Conservation (phyloP, 2,113 vertebrate species). For the Melospiza georgiana region DNA sequence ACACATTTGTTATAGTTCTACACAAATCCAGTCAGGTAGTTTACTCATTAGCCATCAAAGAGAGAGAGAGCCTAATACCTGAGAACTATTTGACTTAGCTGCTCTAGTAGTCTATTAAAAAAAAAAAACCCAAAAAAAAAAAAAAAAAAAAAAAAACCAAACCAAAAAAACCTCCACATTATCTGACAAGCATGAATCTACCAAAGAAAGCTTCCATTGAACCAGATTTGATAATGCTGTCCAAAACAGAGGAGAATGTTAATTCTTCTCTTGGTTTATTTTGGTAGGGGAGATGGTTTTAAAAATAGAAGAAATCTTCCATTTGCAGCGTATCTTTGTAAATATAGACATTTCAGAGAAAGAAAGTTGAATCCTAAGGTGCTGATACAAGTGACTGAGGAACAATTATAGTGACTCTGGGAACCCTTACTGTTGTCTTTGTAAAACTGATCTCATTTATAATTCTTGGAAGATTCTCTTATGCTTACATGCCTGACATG, state of each 20-base stretch:
- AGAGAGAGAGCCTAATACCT: background rate
- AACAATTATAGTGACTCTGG: background rate
- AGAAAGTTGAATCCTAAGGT: background rate
- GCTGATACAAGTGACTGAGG: background rate
- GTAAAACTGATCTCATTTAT: background rate
- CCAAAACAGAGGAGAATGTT: background rate
- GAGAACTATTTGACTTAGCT: background rate
- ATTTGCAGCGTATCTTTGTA: background rate
- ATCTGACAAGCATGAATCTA: background rate
- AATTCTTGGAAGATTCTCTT: background rate
- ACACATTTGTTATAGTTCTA: background rate
- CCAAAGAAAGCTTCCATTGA: background rate
- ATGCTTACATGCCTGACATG: background rate
- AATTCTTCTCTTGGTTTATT: background rate
- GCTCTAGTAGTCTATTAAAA: background rate
- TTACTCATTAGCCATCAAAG: background rate
- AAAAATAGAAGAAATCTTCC: background rate
- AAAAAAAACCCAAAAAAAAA: background rate
- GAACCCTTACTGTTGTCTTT: background rate
- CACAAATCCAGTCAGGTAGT: background rate
- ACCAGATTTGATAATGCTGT: background rate
- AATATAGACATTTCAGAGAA: background rate
- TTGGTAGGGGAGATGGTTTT: background rate
- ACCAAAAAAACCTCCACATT: accelerated
- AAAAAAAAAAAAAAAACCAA: no score